Evolutionary conservation across 1,140 invertebrate species (phyloP), one percentile per base, ranked within the genome.

Genomic region (Andrena cerasifolii): DNA sequence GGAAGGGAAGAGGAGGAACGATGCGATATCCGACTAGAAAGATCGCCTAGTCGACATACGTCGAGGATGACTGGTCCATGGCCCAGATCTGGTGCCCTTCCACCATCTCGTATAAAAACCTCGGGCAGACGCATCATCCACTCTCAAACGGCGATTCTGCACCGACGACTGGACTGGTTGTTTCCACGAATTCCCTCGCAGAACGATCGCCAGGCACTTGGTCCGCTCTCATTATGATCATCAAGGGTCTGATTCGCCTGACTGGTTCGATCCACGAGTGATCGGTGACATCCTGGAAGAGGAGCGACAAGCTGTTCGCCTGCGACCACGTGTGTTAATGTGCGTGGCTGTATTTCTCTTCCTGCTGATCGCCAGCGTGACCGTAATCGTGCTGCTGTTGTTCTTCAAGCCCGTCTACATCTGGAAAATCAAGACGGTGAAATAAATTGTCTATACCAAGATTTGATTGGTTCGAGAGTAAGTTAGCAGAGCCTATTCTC

Each of bases 11-110:
- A 84, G 78, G 53, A 47, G 80, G 63, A 72, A 80, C 63, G 65
- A 80, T 68, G 76, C n/a, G n/a, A n/a, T n/a, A n/a, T 77, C 77
- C 72, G 45, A 63, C 81, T 84, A 88, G 83, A 86, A 86, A 87
- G 79, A 87, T 62, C 68, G 59, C 67, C 78, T 68, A 84, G 75
- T 70, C 80, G 63, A 28, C 43, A 24, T 65, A 45, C 53, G 28
- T 77, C 72, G 61, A 58, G 62, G 63, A 76, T 66, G 62, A 68
- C 54, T 84, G 88, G 89, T 91, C 91, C 91, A 86, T 92, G 91
- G 90, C 91, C 91, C 88, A 90, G 90, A 89, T 91, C 78, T 8
- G 56, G 72, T 80, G 88, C 88, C 90, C 90, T 92, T 90, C 90
- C 81, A 88, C 81, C 68, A 73, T 74, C 77, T 66, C 58, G 81